A percentile compares a stretch with the other conserved stretches of the same genome.
These are phyloP conservation scores for Dipodomys merriami DNA, from an alignment of 2,113 vertebrate species.

Conservation along the genomic window DNA sequence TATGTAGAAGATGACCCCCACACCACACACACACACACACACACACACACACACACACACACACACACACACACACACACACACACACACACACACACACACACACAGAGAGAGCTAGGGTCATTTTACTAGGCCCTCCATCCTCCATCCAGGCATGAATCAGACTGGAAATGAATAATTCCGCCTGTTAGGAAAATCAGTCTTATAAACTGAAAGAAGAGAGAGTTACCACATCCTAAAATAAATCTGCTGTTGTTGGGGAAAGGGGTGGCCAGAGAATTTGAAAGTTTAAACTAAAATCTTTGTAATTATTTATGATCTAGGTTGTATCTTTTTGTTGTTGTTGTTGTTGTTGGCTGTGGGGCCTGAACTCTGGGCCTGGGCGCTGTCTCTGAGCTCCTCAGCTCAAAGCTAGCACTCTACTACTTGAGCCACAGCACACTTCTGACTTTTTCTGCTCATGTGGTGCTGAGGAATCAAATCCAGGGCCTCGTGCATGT, in stretches of 20 bases:
- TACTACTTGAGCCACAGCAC: too few species aligned
- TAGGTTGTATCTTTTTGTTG: background rate
- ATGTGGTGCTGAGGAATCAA: too few species aligned
- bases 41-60: background rate
- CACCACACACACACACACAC: background rate
- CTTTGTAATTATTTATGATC: background rate
- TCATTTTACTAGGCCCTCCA: constrained; percentile 50
- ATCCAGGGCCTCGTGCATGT: too few species aligned
- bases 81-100: background rate
- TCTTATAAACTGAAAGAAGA: constrained; percentile 6
- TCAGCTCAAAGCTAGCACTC: too few species aligned
- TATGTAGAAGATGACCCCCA: background rate
- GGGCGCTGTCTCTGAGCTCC: too few species aligned
- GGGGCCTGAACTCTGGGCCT: too few species aligned
- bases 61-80: background rate
- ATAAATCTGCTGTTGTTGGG: background rate
- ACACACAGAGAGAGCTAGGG: background rate
- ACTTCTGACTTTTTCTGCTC: too few species aligned
- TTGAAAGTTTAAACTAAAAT: background rate
- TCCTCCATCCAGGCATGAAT: constrained; percentile 49
- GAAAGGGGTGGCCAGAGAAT: background rate
- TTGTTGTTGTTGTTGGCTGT: too few species aligned
- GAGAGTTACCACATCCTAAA: constrained; percentile 27
- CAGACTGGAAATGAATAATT: constrained; percentile 54
- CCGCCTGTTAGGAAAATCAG: background rate